Base-by-base conservation (phyloP, 2,113 vertebrate genomes). In the Hippolais icterina region DNA sequence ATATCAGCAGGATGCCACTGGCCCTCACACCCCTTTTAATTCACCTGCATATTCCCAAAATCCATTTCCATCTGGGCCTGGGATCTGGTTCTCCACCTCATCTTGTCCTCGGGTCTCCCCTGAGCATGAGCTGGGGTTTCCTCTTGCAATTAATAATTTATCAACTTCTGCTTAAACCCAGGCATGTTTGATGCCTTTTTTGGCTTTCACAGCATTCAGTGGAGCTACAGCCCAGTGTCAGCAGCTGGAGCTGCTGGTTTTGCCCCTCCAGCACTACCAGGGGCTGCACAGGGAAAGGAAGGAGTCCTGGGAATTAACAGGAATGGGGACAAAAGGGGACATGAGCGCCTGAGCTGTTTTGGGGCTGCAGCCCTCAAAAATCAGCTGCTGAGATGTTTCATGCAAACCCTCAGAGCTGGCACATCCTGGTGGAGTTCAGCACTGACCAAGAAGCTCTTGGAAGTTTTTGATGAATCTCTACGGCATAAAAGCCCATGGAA, bases 371-470 rank as follows among this genome's bases (percentile, higher is more conserved):
- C 11, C 22, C 9, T 50, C 22, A 1, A 37, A 56, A 87, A 90
- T 21, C 14, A 9, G 31, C 47, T 21, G 17, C 39, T 63, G 68
- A 22, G 59, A 35, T 1, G 1, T n/a, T 22, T 23, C 17, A 54
- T 1, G 37, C 39, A 42, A 37, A 33, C 6, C 39, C n/a, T 29
- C 74, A 1, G 2, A 53, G 33, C 19, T 2, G 1, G 7, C 50
- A 21, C 5, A 18, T 42, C 33, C 61, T 24, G 31, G 3, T 5
- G 50, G 22, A 11, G n/a, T 20, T 57, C 22, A 64, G 50, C 47
- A 27, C n/a, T 33, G 50, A 41, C 14, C 20, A 54, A 54, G 53
- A 54, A 54, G 53, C 17, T 63, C 39, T 41, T 82, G 25, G 21
- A 69, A 50, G 18, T 12, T 60, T 56, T 53, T 27, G 3, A 37